Base-by-base conservation (phyloP, 1,140 invertebrate species). In the Galleria mellonella region DNA sequence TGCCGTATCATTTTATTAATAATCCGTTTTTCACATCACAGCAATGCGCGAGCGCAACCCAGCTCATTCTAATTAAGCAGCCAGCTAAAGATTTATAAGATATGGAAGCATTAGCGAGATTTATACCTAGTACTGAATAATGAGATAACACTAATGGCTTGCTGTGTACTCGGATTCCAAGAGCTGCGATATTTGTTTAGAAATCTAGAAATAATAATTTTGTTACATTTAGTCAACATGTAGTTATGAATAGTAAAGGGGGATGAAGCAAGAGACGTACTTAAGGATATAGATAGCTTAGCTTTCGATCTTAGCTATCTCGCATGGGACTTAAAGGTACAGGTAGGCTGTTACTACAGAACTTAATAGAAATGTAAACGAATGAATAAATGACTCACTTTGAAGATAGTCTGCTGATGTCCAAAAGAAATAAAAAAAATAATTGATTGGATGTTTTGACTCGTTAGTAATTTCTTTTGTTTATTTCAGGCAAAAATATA, bases 51-150 rank as follows among this genome's bases (percentile, higher is more conserved):
- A 50, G 49, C 51, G 52, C 39, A 46, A 42, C 54, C 55, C 42
- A 59, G 62, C 61, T 56, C 64, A 74, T 76, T 78, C 71, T 82
- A 82, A 82, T 82, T 82, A 82, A 82, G 69, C 71, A 68, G 57
- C 62, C 33, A 67, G 51, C 62, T 51, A 51, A 57, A 79, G 72
- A 82, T 82, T 76, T 82, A 78, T 72, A 74, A 82, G 72, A 82
- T 82, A 78, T 73, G 58, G 59, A 69, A 61, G 72, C 74, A 82
- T 82, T 78, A 82, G 62, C 48, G 60, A 68, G 74, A 78, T 78
- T 82, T 78, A 76, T 76, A 69, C 65, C 57, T 55, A 67, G 61
- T 52, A 57, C 59, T 68, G 68, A 74, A 72, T 76, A 74, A 72
- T 78, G 63, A 62, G 74, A 78, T 78, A 74, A 62, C 36, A 51